These are phyloP conservation scores for Anolis apletophallus DNA, from an alignment of 2,797 vertebrate genomes.

Conservation along the genomic window DNA sequence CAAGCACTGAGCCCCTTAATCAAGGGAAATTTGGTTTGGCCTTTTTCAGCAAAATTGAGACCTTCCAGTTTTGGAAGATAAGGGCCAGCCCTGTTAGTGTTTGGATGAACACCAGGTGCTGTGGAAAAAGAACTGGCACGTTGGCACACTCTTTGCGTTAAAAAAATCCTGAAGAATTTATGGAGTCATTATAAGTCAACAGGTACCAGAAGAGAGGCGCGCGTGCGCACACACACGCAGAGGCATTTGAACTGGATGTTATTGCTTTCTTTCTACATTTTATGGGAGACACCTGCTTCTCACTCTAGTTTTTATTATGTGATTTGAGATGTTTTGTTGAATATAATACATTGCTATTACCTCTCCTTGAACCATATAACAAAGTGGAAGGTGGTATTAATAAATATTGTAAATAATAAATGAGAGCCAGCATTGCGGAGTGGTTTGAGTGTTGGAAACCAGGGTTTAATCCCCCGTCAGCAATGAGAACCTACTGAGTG, in stretches of 20 bases:
- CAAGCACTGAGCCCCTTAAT: not conserved
- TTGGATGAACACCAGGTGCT: no score
- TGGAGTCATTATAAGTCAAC: no score
- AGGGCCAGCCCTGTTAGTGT: no score
- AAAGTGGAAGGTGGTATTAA: not conserved
- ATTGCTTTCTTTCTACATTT: not conserved
- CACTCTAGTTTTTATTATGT: not conserved
- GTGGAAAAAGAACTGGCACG: no score
- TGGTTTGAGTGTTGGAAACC: no score
- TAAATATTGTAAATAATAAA: not conserved
- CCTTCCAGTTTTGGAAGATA: not conserved
- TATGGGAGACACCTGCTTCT: not conserved
- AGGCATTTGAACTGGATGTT: not conserved
- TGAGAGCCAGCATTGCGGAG: no score
- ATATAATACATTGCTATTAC: not conserved
- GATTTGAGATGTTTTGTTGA: not conserved
- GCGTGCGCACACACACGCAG: no score
- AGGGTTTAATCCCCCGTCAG: no score
- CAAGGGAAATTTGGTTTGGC: not conserved
- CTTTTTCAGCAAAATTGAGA: not conserved
- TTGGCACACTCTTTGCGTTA: no score
- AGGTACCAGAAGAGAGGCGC: no score
- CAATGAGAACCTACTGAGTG: no score
- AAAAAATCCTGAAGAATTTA: no score
- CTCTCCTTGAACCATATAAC: not conserved